Base-by-base conservation (phyloP, 2,888 invertebrate species). In the Reticulitermes lucifugus region DNA sequence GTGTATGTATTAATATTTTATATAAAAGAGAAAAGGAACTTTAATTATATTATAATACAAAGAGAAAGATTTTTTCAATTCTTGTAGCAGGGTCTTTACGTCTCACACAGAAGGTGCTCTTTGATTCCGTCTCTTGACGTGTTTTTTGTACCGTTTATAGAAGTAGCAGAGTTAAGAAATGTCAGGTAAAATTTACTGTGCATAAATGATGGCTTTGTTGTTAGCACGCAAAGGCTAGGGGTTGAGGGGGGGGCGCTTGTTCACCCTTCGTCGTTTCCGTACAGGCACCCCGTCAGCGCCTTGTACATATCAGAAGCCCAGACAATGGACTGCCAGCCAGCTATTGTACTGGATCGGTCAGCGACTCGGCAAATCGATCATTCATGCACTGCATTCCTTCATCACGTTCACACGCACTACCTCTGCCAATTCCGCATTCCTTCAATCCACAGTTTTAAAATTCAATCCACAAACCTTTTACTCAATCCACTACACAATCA, bases 191-290 rank as follows among this genome's bases (percentile, higher is more conserved):
- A 41, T 77, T 77, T 46, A 77, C n/a, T 46, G 77, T 77, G 22
- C 77, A 77, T 77, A 46, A 77, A 77, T 77, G 77, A 77, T 77
- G 46, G 77, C 51, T 77, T 77, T 77, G 77, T 77, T 41, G 77
- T 77, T 77, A 77, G n/a, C 77, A 77, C 77, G 77, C 77, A 77
- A 73, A 43, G 73, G 43, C n/a, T 35, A 21, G 41, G 14, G 41
- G 18, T 18, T 55, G 55, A 46, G 46, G 55, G 5, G 55, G 25
- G 65, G 5, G 65, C 35, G 2, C 35, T 35, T 35, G 35, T 55
- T 55, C 55, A 18, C 55, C 14, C 55, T 55, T 12, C 55, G 55
- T 18, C 55, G 14, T 55, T 55, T 55, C 55, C 55, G 55, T 55
- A 55, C 18, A 14, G 55, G 18, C 25, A 29, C 35, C 73, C 41